phyloP scores from a whole-genome alignment of 2,113 vertebrate species.

The Tympanuchus pallidicinctus region DNA sequence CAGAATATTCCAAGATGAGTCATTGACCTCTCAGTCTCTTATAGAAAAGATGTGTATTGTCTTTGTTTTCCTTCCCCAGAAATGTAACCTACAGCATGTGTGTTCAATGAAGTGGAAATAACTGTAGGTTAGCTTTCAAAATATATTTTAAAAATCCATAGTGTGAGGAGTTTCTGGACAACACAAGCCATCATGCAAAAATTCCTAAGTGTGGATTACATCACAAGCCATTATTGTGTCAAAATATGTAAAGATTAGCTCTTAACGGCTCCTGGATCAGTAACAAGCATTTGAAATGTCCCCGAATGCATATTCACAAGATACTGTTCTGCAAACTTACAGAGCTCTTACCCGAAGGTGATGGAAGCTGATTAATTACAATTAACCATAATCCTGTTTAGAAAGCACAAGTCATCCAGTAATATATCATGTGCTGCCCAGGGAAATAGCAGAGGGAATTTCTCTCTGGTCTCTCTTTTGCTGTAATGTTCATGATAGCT shows the following conservation, averaged over 20 bases:
- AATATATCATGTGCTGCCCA: not conserved
- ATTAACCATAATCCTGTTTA: not conserved
- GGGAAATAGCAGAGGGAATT: not conserved
- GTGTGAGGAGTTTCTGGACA: not conserved
- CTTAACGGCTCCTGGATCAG: not conserved
- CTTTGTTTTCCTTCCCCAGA: not conserved
- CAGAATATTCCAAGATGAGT: slow-evolving; percentile 20
- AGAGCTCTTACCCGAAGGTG: slow-evolving; percentile 5
- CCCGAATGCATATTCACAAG: not conserved
- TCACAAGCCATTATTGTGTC: not conserved
- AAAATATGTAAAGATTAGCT: slow-evolving; percentile 17
- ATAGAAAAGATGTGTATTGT: not conserved
- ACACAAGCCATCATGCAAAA: not conserved
- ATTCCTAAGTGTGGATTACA: not conserved
- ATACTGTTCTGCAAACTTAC: not conserved
- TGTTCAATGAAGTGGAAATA: not conserved
- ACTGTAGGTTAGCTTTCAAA: not conserved
- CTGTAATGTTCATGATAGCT: not conserved
- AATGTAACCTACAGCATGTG: not conserved
- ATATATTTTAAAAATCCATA: not conserved
- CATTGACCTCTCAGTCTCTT: not conserved
- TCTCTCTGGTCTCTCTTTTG: not conserved
- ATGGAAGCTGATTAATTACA: slow-evolving; percentile 13
- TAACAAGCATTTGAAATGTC: not conserved
- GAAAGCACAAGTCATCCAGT: slow-evolving; percentile 6